Evolutionary conservation across 2,888 invertebrate species (phyloP).

Genomic region (Mamestra brassicae): DNA sequence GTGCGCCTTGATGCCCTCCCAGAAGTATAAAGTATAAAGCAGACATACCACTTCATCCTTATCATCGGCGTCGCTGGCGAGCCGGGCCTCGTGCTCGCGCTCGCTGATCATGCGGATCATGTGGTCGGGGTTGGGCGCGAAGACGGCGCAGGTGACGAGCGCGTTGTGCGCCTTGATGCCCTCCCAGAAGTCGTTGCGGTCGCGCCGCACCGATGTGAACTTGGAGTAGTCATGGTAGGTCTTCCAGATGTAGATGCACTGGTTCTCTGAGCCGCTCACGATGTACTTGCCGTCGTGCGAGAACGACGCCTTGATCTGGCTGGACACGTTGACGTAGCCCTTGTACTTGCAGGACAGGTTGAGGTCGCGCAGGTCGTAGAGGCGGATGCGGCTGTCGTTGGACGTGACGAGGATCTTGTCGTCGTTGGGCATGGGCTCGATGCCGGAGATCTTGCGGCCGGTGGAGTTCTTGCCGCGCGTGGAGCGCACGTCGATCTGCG

Average conservation of each 20-base stretch:
- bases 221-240: constrained; percentile 99
- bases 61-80: constrained; percentile 69
- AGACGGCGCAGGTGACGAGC: constrained; percentile 99
- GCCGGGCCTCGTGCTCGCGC: constrained; percentile 83
- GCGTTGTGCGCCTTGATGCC: constrained; percentile 97
- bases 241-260: constrained; percentile 99
- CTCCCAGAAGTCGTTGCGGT: constrained; percentile 99
- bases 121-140: constrained; percentile 98
- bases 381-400: constrained; percentile 98
- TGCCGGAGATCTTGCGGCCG: constrained; percentile 98
- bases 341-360: constrained; percentile 99
- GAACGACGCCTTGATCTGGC: constrained; percentile 99
- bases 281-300: constrained; percentile 99
- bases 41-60: constrained; percentile 80
- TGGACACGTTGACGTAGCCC: constrained; percentile 97
- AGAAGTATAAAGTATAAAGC: no score
- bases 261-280: constrained; percentile 99
- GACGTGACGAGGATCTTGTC: constrained; percentile 99
- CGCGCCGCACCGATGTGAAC: constrained; percentile 97
- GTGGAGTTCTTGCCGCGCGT: constrained; percentile 98
- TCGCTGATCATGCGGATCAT: constrained; percentile 94
- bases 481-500: constrained; percentile 98
- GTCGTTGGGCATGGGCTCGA: constrained; percentile 98
- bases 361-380: constrained; percentile 98
- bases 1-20: no score